Evolutionary conservation across 2,797 vertebrate species (phyloP), one percentile per base, ranked within the genome.

Genomic region (Cynodonichthys magdalenae): DNA sequence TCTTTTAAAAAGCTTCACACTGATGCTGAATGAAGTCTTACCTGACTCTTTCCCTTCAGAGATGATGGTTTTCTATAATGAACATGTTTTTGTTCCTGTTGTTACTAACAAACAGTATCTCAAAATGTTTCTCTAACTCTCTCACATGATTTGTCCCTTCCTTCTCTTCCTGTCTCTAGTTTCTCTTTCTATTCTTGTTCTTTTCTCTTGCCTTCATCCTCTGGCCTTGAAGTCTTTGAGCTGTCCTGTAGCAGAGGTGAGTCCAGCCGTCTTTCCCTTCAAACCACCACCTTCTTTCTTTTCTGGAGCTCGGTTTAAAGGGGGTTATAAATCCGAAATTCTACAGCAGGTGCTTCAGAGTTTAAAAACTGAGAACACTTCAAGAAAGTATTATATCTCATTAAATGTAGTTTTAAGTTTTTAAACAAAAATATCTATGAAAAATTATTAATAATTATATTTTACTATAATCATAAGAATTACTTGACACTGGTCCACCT

Each of bases 141-240:
- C 70, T 80, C 49, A 61, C 71, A 66, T 10, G 71, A 66, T 75
- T 62, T 79, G 17, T 83, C 57, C 52, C 59, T 73, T 61, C 50
- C 49, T 53, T 66, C 51, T 62, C 42, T 74, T 41, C 67, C 59
- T 58, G 66, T 53, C 54, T 67, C 64, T 95, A 99, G 97, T 99
- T 99, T 94, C 94, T 99, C 63, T 99, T 99, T 95, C 95, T 99
- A 62, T 99, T 99, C 95, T 94, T 99, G 93, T 99, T 99, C 94
- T 99, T 99, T 94, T 99, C 97, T 95, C 97, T 99, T 90, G 97
- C 97, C 94, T 99, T 99, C 94, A 99, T 99, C 95, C 96, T 99
- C 94, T 99, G 97, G 97, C 97, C 97, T 96, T 99, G 96, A 99
- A 95, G 95, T 95, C 92, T 95, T 80, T 93, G 94, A 93, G 79